Evolutionary conservation across 1,140 invertebrate species (phyloP).

Genomic region (Hylyphantes graminicola): DNA sequence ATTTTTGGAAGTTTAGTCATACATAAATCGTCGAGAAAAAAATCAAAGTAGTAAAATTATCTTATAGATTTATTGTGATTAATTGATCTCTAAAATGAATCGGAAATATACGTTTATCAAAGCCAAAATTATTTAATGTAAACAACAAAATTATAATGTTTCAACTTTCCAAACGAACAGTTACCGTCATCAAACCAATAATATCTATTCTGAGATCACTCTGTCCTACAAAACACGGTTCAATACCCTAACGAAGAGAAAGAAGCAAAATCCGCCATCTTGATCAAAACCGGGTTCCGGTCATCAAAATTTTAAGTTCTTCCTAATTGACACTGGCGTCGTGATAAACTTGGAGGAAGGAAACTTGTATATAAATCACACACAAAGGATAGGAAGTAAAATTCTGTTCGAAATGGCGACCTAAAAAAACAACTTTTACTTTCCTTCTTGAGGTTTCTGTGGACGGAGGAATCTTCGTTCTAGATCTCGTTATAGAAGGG

Average conservation of each 20-base stretch:
- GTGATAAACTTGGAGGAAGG: neutral
- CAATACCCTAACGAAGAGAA: neutral
- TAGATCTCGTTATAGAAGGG: constrained; percentile 15
- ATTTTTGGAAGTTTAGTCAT: too few relatives aligned
- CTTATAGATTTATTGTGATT: too few relatives aligned
- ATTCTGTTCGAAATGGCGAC: constrained; percentile 12
- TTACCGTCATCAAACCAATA: too few relatives aligned
- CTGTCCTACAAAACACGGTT: neutral
- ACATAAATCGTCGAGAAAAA: too few relatives aligned
- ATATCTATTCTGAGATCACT: too few relatives aligned
- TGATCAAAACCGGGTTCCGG: constrained; percentile 22
- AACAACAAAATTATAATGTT: too few relatives aligned
- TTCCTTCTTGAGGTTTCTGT: constrained; percentile 15
- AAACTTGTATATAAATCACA: neutral
- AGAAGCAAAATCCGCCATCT: neutral
- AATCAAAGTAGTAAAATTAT: too few relatives aligned
- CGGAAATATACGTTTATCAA: too few relatives aligned
- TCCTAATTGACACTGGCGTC: constrained; percentile 9
- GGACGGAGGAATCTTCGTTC: constrained; percentile 23
- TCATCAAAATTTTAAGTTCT: neutral
- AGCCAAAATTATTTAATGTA: too few relatives aligned
- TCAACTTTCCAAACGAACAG: too few relatives aligned
- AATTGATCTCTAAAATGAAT: too few relatives aligned
- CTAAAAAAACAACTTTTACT: constrained; percentile 59
- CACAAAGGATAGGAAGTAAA: constrained; percentile 26